Percentiles rank a stretch among this genome's conserved stretches.
Conservation (phyloP, 2,888 invertebrate species). For the Tenthredo notha region DNA sequence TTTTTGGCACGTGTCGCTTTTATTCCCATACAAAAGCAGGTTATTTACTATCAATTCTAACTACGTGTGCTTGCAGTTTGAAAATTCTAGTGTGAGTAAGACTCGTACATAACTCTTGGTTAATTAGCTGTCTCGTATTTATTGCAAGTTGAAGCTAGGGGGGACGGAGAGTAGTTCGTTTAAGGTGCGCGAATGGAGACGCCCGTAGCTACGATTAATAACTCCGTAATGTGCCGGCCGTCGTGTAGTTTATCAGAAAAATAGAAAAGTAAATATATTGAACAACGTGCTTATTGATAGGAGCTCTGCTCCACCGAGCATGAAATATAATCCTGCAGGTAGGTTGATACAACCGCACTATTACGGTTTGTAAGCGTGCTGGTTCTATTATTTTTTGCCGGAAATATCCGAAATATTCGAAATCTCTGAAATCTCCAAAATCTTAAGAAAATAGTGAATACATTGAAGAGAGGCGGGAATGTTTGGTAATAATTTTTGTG, state of each 20-base stretch:
- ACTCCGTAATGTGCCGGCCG: conserved; percentile 45
- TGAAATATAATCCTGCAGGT: conserved; percentile 25
- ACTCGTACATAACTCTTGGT: conserved; percentile 49
- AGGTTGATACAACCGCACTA: background rate
- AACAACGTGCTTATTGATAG: conserved; percentile 46
- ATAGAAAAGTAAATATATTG: conserved; percentile 42
- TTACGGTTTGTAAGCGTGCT: background rate
- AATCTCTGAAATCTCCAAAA: background rate
- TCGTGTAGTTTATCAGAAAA: conserved; percentile 40
- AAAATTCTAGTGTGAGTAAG: conserved; percentile 22
- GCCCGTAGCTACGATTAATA: conserved; percentile 47
- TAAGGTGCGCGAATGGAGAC: conserved; percentile 45
- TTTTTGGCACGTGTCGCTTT: conserved; percentile 30
- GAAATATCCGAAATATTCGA: background rate
- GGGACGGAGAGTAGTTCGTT: conserved; percentile 36
- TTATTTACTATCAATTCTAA: conserved; percentile 16
- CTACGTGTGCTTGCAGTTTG: conserved; percentile 17
- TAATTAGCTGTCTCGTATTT: conserved; percentile 53
- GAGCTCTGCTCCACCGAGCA: conserved; percentile 27
- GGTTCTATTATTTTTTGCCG: background rate
- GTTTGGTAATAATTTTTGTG: conserved; percentile 9
- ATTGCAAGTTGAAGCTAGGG: conserved; percentile 34
- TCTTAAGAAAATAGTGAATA: background rate
- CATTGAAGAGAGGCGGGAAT: conserved; percentile 9
- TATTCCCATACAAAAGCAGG: background rate